A percentile compares a stretch with the other conserved stretches of the same genome.
phyloP scores from a whole-genome alignment of 2,888 invertebrate species.

The Amphipyra tragopoginis region DNA sequence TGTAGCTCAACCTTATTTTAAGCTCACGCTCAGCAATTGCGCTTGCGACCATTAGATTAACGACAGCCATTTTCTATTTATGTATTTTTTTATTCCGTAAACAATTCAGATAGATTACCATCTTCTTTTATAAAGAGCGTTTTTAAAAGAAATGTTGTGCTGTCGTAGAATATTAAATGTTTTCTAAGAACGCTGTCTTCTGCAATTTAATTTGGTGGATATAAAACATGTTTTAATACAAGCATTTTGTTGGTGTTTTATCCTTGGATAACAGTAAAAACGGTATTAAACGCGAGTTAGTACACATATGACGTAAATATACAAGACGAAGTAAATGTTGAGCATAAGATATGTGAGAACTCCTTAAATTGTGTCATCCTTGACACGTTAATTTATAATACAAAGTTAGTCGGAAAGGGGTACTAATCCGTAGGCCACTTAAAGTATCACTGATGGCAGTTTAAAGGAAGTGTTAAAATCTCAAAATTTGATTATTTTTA shows the following conservation, averaged over 20 bases:
- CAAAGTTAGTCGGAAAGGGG: too few relatives aligned
- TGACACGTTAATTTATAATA: constrained; percentile 2
- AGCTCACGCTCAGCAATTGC: too few relatives aligned
- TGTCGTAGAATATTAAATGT: too few relatives aligned
- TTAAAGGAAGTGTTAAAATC: too few relatives aligned
- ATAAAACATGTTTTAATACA: constrained; percentile 50
- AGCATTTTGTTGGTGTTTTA: constrained; percentile 50
- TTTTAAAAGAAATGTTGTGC: constrained; percentile 25
- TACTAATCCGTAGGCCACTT: too few relatives aligned
- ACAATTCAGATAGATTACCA: not conserved
- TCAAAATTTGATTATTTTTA: too few relatives aligned
- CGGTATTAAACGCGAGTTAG: constrained; percentile 41
- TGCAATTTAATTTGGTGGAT: constrained; percentile 43
- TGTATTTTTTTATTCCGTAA: too few relatives aligned
- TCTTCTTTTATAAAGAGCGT: constrained; percentile 3
- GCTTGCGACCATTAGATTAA: too few relatives aligned
- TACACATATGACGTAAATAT: constrained; percentile 33
- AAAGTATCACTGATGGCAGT: too few relatives aligned
- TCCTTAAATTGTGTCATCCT: not conserved
- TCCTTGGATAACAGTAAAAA: constrained; percentile 39
- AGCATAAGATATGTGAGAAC: constrained; percentile 6
- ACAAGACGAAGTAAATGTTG: constrained; percentile 6
- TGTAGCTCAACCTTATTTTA: too few relatives aligned
- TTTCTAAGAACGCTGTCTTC: too few relatives aligned
- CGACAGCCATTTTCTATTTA: too few relatives aligned